Evolutionary conservation across 1,140 invertebrate species (phyloP).

Genomic region (Nautilus pompilius): DNA sequence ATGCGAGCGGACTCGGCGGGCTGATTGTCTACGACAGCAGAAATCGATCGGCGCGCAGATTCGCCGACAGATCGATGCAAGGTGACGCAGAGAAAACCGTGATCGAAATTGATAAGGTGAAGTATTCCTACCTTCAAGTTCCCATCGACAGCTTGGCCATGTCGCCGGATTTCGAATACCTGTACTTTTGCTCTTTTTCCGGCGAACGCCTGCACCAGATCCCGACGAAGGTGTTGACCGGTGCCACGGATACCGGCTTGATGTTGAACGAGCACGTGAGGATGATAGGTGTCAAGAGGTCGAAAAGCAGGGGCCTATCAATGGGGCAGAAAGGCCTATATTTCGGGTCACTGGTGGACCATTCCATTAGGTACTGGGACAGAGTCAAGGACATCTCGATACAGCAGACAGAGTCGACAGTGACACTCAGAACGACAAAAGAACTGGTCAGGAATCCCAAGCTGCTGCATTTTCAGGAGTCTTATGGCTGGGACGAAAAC

Average conservation of each 20-base stretch:
- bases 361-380: background rate
- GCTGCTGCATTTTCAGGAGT: constrained; percentile 6
- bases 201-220: constrained; percentile 16
- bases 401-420: background rate
- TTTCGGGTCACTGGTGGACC: background rate
- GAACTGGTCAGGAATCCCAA: background rate
- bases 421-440: background rate
- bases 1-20: constrained; percentile 11
- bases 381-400: background rate
- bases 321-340: background rate
- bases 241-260: background rate
- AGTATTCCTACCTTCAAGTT: constrained; percentile 3
- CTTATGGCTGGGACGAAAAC: constrained; percentile 17
- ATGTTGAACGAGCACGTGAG: background rate
- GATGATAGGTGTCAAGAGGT: background rate
- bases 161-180: constrained; percentile 23
- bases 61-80: background rate
- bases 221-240: constrained; percentile 12
- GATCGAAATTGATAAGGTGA: constrained; percentile 1
- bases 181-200: constrained; percentile 26
- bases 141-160: constrained; percentile 31
- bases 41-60: background rate
- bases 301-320: background rate
- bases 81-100: background rate
- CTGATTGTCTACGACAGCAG: background rate